Evolutionary conservation across 2,888 invertebrate species (phyloP).

Genomic region (Brachynemurus nebulosus): DNA sequence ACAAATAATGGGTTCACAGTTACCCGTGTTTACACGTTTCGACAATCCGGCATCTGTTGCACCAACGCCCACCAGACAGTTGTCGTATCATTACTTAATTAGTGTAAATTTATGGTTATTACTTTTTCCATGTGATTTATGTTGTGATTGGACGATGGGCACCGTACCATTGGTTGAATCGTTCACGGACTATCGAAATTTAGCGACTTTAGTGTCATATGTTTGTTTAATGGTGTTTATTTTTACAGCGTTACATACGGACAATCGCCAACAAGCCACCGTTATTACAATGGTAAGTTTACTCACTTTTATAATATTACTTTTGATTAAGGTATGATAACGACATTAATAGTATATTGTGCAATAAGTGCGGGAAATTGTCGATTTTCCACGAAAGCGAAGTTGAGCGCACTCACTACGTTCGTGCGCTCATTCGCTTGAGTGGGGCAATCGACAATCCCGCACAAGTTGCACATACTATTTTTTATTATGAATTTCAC

Average conservation of each 20-base stretch:
- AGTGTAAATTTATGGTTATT: conserved; percentile 84
- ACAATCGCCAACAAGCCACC: conserved; percentile 47
- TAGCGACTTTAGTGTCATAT: conserved; percentile 61
- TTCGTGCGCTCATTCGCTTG: no score
- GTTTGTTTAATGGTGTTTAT: conserved; percentile 43
- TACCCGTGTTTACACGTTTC: conserved; percentile 91
- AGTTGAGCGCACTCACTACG: no score
- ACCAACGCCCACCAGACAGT: conserved; percentile 64
- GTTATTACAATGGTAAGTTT: conserved; percentile 52
- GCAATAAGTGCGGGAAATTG: no score
- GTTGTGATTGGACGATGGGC: conserved; percentile 99
- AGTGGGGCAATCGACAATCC: no score
- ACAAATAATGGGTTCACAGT: conserved; percentile 90
- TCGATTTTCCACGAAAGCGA: no score
- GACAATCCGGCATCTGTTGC: conserved; percentile 95
- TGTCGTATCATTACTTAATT: conserved; percentile 87
- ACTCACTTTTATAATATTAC: not conserved
- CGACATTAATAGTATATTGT: no score
- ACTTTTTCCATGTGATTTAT: conserved; percentile 75
- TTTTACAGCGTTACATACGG: conserved; percentile 39
- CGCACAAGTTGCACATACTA: no score
- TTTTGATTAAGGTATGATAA: no score
- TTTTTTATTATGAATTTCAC: no score
- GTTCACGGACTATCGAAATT: conserved; percentile 65
- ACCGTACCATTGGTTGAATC: conserved; percentile 76